Base-by-base conservation (phyloP, 1,140 invertebrate genomes). In the Orussus abietinus region DNA sequence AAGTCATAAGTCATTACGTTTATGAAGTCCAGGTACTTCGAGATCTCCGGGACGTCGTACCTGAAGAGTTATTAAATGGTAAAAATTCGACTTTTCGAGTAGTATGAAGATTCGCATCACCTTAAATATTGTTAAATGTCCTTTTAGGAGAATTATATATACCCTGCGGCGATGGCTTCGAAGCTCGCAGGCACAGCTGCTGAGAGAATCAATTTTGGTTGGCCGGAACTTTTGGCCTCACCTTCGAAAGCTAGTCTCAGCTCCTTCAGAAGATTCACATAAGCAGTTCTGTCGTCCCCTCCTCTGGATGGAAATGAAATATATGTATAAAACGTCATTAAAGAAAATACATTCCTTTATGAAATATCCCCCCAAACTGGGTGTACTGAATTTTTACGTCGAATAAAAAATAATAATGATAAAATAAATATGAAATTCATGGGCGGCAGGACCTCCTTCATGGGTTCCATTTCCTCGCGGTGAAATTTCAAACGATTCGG, bases 1-100 rank as follows among this genome's bases (percentile, higher is more conserved):
- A 94, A 94, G 63, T 95, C 92, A 54, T 94, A 96, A 1, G 90
- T 92, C 91, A 95, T 94, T 3, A 95, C 84, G 61, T 94, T 95
- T 57, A 96, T 90, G 57, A 90, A 92, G 71, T 96, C 92, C 51
- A 95, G 71, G 57, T 92, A 94, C 75, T 95, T 94, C 19, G 90
- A 88, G 40, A 96, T 91, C 75, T 95, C 92, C 1, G 88, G 86
- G 4, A 95, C 90, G 56, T 95, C 91, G 56, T 93, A 93, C n/a
- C 79, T 81, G 48, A 28, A 55, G 50, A 42, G 30, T 21, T 28
- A 30, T 37, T 21, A 3, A 31, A 13, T 32, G 4, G 31, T 32
- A 4, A 10, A 32, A 9, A 36, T 9, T 21, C 13, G 20, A 17
- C 28, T 17, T 37, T 25, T 37, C 19, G 28, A 37, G 20, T 22